phyloP scores from a whole-genome alignment of 2,113 vertebrate genomes.

The Telmatochromis sp. region DNA sequence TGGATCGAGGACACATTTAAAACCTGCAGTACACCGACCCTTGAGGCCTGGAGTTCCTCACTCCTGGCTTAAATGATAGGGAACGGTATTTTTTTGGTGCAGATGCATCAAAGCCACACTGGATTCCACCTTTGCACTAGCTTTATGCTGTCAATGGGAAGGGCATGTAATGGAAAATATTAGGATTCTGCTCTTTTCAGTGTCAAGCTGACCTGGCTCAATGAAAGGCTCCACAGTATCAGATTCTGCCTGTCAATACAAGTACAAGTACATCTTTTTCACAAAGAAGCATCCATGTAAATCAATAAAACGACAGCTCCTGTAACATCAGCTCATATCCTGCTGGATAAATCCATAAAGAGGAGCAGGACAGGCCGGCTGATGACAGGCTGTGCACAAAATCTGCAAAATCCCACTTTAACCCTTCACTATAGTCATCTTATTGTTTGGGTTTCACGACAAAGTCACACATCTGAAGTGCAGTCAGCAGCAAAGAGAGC shows the following conservation, averaged over 20 bases:
- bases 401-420: neutral
- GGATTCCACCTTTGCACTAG: neutral
- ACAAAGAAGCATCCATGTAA: neutral
- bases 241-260: neutral
- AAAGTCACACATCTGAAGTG: neutral
- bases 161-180: neutral
- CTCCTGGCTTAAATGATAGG: neutral
- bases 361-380: fast-evolving
- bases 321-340: neutral
- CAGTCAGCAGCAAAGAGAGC: neutral
- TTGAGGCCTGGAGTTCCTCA: neutral
- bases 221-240: neutral
- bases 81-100: neutral
- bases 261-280: neutral
- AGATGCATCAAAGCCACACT: neutral
- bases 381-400: neutral
- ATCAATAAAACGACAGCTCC: neutral
- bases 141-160: neutral
- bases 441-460: neutral
- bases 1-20: neutral
- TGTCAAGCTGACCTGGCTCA: neutral
- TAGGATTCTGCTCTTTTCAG: neutral
- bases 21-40: fast-evolving
- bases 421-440: fast-evolving
- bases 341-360: neutral